Base-by-base conservation (phyloP, 2,113 vertebrate genomes). In the Raja brachyura region DNA sequence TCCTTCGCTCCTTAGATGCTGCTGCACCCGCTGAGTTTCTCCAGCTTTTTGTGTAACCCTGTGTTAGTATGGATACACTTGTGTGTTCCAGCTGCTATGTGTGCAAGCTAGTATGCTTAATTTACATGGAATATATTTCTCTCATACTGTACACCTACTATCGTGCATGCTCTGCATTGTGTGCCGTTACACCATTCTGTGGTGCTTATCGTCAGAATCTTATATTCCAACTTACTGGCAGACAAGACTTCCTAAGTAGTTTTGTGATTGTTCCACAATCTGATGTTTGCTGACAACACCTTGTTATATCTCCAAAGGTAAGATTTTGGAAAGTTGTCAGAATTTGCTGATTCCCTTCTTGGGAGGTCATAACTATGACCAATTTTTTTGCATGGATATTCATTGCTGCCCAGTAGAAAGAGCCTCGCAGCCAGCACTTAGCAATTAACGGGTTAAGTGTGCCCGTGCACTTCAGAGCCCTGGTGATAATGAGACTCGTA, bases 371-470 rank as follows among this genome's bases (percentile, higher is more conserved):
- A 74, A 39, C 63, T 31, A 54, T 92, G 90, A 13, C 39, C 66
- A 74, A 68, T 77, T 92, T 54, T 88, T 63, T 22, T 92, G 48
- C 31, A 16, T 92, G 90, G 68, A 73, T 48, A 73, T 73, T 92
- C 33, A 48, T 54, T 28, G 90, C 14, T 92, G 63, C 88, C 88
- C 20, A 10, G 66, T 70, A 48, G 66, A 90, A 70, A 92, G n/a
- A 73, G 90, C 59, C 33, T 73, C 31, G 48, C 33, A 92, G 68
- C 33, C 8, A 6, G 33, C 90, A 73, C 54, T 66, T 92, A 68
- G 22, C 66, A 39, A 92, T 48, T 92, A 92, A 20, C 31, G 83
- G 63, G 31, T 88, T 88, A 88, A 88, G 83, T 13, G 3, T 88
- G 90, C 68, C 68, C 39, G 68, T 73, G 66, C 68, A 74, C 90